Percentiles rank a stretch among this genome's conserved stretches.
phyloP scores from a whole-genome alignment of 2,113 vertebrate species.

The Meleagris gallopavo region DNA sequence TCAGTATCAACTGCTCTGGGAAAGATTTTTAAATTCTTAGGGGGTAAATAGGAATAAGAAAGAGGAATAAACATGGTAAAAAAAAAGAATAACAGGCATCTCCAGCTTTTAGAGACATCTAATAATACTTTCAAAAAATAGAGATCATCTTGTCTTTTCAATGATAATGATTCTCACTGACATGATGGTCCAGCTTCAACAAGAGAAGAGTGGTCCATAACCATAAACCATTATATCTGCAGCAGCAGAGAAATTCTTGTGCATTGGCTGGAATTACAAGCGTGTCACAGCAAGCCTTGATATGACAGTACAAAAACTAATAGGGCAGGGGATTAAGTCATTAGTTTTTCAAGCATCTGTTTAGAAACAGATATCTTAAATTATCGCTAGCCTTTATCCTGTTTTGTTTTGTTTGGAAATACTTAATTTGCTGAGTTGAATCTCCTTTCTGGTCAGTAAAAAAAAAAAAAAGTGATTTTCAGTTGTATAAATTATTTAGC shows the following conservation, averaged over 20 bases:
- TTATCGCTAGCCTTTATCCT: not conserved
- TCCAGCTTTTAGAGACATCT: not conserved
- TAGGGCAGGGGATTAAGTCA: not conserved
- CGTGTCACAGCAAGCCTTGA: not conserved
- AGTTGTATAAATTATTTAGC: slow-evolving; percentile 5
- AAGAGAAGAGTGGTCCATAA: not conserved
- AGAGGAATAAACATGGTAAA: not conserved
- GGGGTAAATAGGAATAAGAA: not conserved
- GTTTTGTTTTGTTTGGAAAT: not conserved
- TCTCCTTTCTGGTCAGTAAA: not conserved
- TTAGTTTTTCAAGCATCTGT: not conserved
- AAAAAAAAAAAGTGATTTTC: slow-evolving; percentile 5
- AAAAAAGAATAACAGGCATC: not conserved
- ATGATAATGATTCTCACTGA: not conserved
- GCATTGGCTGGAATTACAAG: not conserved
- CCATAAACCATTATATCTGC: not conserved
- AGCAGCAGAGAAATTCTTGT: not conserved
- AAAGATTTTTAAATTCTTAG: not conserved
- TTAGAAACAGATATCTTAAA: not conserved
- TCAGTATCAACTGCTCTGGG: not conserved
- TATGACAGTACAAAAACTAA: not conserved
- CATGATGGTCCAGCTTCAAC: not conserved
- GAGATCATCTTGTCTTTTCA: not conserved
- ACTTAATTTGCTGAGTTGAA: not conserved
- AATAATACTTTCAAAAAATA: not conserved